Percentiles rank a stretch among this genome's conserved stretches.
Conservation (phyloP, 1,140 invertebrate genomes). For the Oryzaephilus surinamensis region DNA sequence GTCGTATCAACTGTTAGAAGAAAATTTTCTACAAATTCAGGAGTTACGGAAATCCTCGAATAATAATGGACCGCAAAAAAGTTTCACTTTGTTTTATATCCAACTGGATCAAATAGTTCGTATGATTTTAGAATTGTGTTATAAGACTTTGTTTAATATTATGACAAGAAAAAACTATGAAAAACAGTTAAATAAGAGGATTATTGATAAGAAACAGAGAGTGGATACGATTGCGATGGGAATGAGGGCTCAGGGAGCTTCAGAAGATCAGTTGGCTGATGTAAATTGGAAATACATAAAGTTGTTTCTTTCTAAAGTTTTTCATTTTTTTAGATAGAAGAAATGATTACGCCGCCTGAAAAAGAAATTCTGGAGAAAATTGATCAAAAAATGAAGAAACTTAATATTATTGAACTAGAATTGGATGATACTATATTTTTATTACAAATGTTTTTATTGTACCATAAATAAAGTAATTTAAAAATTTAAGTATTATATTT, state of each 20-base stretch:
- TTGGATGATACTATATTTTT: conserved; percentile 66
- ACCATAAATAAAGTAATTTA: conserved; percentile 17
- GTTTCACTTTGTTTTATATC: conserved; percentile 66
- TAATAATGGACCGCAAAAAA: conserved; percentile 48
- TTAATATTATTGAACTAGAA: conserved; percentile 55
- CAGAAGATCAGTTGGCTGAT: conserved; percentile 64
- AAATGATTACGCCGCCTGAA: conserved; percentile 70
- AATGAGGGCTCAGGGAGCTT: conserved; percentile 61
- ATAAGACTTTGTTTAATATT: conserved; percentile 64
- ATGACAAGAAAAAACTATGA: conserved; percentile 51
- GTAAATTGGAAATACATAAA: conserved; percentile 42
- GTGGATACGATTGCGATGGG: conserved; percentile 68
- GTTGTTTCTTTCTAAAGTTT: conserved; percentile 9
- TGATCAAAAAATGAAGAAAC: conserved; percentile 51
- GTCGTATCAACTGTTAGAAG: conserved; percentile 68
- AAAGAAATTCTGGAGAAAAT: conserved; percentile 55
- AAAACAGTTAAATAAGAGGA: conserved; percentile 51
- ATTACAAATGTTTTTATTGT: conserved; percentile 48
- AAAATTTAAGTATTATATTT: too few relatives aligned
- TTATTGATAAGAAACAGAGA: conserved; percentile 76
- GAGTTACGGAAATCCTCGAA: conserved; percentile 52
- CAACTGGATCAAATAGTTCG: conserved; percentile 58
- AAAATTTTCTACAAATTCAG: conserved; percentile 68
- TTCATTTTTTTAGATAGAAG: conserved; percentile 50
- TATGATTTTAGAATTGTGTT: conserved; percentile 62